Percentiles rank a stretch among this genome's conserved stretches.
Conservation (phyloP, 2,113 vertebrate genomes). For the Murina feae region DNA sequence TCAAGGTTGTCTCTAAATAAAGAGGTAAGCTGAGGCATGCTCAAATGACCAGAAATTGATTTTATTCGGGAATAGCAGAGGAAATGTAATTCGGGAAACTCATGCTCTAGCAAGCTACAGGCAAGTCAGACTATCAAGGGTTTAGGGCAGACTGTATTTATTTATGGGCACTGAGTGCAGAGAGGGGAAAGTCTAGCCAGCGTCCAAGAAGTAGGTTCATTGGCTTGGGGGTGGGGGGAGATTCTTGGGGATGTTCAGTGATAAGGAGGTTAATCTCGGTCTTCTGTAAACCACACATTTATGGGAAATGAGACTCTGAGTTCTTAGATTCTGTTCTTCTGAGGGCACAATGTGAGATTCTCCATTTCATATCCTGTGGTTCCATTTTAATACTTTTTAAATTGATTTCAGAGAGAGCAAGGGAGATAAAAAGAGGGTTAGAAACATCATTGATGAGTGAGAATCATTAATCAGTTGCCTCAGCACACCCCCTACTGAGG, state of each 20-base stretch:
- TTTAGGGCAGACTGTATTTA: background rate
- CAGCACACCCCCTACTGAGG: no score
- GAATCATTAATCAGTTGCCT: no score
- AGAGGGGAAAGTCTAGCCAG: background rate
- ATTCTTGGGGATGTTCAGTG: background rate
- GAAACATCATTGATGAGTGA: no score
- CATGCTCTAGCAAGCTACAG: background rate
- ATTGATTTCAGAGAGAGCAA: no score
- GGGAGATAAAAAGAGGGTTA: no score
- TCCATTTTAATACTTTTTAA: background rate
- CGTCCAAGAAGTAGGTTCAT: background rate
- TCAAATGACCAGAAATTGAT: background rate
- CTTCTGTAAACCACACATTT: background rate
- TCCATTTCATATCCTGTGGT: background rate
- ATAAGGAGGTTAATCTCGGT: background rate
- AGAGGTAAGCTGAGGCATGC: background rate
- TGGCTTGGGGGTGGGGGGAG: background rate
- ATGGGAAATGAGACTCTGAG: background rate
- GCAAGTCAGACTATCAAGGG: background rate
- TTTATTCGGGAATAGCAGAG: background rate
- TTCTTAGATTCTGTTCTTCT: background rate
- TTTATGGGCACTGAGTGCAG: background rate
- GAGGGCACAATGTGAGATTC: background rate
- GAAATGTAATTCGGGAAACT: background rate
- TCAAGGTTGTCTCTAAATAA: background rate